These are phyloP conservation scores for Drosophila anceps DNA, from an alignment of 2,888 invertebrate genomes.

Conservation along the genomic window DNA sequence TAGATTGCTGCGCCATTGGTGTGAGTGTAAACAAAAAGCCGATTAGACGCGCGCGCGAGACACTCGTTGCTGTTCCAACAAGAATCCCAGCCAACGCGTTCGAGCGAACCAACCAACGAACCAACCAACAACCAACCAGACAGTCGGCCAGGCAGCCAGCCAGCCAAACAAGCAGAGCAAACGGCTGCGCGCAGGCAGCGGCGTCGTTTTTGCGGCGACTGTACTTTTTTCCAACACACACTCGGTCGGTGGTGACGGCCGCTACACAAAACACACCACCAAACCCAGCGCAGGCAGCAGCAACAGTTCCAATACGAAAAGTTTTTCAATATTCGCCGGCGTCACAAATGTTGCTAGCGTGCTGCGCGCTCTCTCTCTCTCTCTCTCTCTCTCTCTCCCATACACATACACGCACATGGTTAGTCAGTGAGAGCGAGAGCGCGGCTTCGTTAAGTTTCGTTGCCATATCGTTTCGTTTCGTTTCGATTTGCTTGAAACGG, in stretches of 20 bases:
- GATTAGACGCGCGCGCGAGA: slow-evolving; percentile 64
- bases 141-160: slow-evolving; percentile 33
- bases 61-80: slow-evolving; percentile 65
- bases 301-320: slow-evolving; percentile 81
- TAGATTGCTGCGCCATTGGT: slow-evolving; percentile 33
- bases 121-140: slow-evolving; percentile 39
- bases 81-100: slow-evolving; percentile 76
- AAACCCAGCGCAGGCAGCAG: slow-evolving; percentile 56
- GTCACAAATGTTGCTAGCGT: slow-evolving; percentile 77
- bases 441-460: slow-evolving; percentile 63
- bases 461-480: slow-evolving; percentile 42
- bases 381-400: neutral
- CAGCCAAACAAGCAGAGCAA: slow-evolving; percentile 22
- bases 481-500: slow-evolving; percentile 65
- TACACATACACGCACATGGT: slow-evolving; percentile 10
- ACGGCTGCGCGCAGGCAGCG: slow-evolving; percentile 34
- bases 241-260: slow-evolving; percentile 20
- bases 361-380: slow-evolving; percentile 34
- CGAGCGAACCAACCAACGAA: slow-evolving; percentile 48
- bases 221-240: slow-evolving; percentile 83
- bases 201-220: slow-evolving; percentile 83
- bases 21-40: slow-evolving; percentile 77
- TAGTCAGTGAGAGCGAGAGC: slow-evolving; percentile 30
- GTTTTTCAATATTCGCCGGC: slow-evolving; percentile 82
- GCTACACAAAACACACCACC: slow-evolving; percentile 65